These are phyloP conservation scores for Agrypnus murinus DNA, from an alignment of 2,888 invertebrate genomes.

Conservation along the genomic window DNA sequence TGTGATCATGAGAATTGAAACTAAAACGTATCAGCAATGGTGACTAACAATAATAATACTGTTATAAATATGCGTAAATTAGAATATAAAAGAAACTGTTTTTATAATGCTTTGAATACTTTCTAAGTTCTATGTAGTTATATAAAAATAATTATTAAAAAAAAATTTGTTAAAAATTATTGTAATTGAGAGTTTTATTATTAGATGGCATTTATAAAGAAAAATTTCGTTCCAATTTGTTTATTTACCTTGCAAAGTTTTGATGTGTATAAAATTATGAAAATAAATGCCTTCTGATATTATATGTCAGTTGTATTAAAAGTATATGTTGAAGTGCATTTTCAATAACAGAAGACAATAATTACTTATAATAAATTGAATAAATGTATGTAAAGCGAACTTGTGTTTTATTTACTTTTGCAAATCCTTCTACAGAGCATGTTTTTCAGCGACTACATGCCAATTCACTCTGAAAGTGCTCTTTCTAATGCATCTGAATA, in stretches of 20 bases:
- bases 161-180: constrained; percentile 40
- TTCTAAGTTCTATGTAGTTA: constrained; percentile 50
- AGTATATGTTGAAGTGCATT: constrained; percentile 71
- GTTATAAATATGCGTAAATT: constrained; percentile 44
- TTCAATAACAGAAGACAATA: constrained; percentile 73
- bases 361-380: constrained; percentile 65
- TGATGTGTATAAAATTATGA: constrained; percentile 45
- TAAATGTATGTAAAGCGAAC: constrained; percentile 61
- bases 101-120: constrained; percentile 61
- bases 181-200: constrained; percentile 46
- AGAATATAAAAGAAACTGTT: constrained; percentile 55
- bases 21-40: constrained; percentile 71
- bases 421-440: neutral
- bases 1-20: constrained; percentile 70
- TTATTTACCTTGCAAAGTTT: constrained; percentile 37
- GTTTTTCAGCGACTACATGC: too few species aligned
- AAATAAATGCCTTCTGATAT: constrained; percentile 62
- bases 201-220: constrained; percentile 50
- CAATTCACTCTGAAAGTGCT: too few species aligned
- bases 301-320: constrained; percentile 61
- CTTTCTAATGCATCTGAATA: too few species aligned
- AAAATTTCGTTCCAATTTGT: constrained; percentile 20
- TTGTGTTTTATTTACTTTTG: constrained; percentile 5
- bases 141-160: constrained; percentile 38
- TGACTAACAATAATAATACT: constrained; percentile 67